Conservation (phyloP, 92 coral and sea anemone species). For the Parazoanthus darwini region DNA sequence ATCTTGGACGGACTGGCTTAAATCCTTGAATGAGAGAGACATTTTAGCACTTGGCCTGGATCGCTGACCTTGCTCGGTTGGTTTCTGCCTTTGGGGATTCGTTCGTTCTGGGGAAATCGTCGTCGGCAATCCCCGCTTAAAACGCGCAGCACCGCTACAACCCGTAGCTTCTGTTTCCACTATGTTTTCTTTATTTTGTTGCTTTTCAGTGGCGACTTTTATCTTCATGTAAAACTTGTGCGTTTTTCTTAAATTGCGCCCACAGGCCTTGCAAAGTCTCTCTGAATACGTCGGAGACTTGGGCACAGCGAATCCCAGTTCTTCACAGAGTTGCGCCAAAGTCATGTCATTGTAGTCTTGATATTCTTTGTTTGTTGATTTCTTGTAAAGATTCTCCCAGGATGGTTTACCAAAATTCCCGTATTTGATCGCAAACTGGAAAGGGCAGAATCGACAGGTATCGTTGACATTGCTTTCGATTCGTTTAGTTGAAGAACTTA, state of each 20-base stretch:
- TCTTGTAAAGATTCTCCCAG: conserved; percentile 44
- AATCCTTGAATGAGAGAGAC: conserved; percentile 33
- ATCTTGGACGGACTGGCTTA: conserved; percentile 33
- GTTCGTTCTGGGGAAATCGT: conserved; percentile 41
- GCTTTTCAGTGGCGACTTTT: conserved; percentile 24
- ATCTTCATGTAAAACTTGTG: conserved; percentile 18
- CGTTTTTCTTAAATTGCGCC: conserved; percentile 1
- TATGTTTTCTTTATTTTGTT: conserved; percentile 19
- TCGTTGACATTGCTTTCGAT: too few species aligned
- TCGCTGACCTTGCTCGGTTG: conserved; percentile 21
- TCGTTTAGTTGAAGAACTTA: too few species aligned
- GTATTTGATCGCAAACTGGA: conserved; percentile 34
- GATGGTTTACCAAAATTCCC: conserved; percentile 40
- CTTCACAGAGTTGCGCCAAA: conserved; percentile 34
- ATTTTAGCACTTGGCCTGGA: conserved; percentile 28
- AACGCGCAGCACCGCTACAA: conserved; percentile 34
- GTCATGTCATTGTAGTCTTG: conserved; percentile 31
- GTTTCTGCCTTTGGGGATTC: conserved; percentile 24
- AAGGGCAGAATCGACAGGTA: conserved; percentile 41
- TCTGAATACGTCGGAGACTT: conserved; percentile 34
- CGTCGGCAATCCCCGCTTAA: conserved; percentile 47
- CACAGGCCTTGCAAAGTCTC: conserved; percentile 18
- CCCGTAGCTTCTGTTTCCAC: conserved; percentile 4
- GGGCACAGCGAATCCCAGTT: conserved; percentile 30
- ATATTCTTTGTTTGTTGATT: conserved; percentile 40